These are phyloP conservation scores for Pardosa pseudoannulata DNA, from an alignment of 2,888 invertebrate species.

Conservation along the genomic window DNA sequence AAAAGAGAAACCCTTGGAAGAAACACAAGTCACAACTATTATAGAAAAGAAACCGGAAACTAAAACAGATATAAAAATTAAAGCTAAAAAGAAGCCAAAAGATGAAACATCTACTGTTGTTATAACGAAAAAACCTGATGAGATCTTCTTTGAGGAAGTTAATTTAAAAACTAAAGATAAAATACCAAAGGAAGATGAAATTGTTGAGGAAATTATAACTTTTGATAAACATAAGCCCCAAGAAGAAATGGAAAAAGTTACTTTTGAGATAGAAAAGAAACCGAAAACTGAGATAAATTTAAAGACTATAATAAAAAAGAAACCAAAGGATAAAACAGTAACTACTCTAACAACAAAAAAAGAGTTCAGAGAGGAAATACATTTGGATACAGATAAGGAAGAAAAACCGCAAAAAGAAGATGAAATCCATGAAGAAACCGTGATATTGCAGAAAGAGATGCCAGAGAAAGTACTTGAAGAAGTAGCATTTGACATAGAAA, in stretches of 20 bases:
- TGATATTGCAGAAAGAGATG: not conserved
- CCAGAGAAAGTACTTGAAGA: not conserved
- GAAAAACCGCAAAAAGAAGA: not conserved
- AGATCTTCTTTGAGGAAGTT: not conserved
- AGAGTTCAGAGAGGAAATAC: not conserved
- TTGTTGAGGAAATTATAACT: not conserved
- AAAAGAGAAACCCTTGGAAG: conserved; percentile 18
- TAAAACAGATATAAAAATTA: conserved; percentile 10
- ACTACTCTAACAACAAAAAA: no score
- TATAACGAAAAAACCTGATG: not conserved
- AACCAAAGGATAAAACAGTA: not conserved
- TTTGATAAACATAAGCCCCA: not conserved
- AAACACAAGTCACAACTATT: not conserved
- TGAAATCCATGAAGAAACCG: not conserved
- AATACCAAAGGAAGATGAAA: not conserved
- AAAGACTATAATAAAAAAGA: not conserved
- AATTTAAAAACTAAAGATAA: not conserved
- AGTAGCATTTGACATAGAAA: not conserved
- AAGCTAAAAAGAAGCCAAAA: conserved; percentile 35
- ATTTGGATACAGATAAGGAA: not conserved
- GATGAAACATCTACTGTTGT: conserved; percentile 8
- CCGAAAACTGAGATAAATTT: not conserved
- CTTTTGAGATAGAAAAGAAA: not conserved
- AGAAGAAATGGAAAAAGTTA: not conserved
- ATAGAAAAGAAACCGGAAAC: conserved; percentile 6